Evolutionary conservation across 1,140 invertebrate genomes (phyloP).

Genomic region (Pararge aegeria): DNA sequence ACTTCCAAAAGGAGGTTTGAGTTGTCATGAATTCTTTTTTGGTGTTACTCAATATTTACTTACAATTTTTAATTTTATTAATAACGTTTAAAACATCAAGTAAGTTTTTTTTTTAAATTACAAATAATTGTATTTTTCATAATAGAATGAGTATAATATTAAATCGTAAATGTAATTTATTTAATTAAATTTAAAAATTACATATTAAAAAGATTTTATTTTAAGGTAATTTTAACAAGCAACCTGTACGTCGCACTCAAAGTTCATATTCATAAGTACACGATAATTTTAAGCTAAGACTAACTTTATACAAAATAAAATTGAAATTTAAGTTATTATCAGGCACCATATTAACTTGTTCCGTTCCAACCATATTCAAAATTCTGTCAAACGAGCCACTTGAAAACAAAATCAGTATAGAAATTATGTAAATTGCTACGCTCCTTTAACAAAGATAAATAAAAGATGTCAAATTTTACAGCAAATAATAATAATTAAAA

Average conservation of each 20-base stretch:
- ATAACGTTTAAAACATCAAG: conserved; percentile 1
- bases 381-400: conserved; percentile 11
- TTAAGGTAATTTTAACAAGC: neutral
- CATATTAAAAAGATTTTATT: neutral
- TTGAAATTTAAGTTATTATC: conserved; percentile 10
- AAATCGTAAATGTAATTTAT: neutral
- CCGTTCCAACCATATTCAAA: conserved; percentile 19
- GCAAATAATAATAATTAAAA: too few relatives aligned
- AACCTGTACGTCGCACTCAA: neutral
- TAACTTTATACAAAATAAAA: neutral
- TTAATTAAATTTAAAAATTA: neutral
- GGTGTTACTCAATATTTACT: neutral
- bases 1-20: too few relatives aligned
- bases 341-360: conserved; percentile 31
- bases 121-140: neutral
- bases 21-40: neutral
- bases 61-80: neutral
- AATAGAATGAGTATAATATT: too few relatives aligned
- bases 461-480: too few relatives aligned
- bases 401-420: neutral
- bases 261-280: neutral
- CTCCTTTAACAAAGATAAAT: too few relatives aligned
- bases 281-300: neutral
- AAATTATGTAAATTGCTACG: too few relatives aligned
- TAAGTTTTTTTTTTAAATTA: neutral